Percentiles rank a stretch among this genome's conserved stretches.
Evolutionary conservation across 2,113 vertebrate species (phyloP).

Genomic region (Cavia aperea): DNA sequence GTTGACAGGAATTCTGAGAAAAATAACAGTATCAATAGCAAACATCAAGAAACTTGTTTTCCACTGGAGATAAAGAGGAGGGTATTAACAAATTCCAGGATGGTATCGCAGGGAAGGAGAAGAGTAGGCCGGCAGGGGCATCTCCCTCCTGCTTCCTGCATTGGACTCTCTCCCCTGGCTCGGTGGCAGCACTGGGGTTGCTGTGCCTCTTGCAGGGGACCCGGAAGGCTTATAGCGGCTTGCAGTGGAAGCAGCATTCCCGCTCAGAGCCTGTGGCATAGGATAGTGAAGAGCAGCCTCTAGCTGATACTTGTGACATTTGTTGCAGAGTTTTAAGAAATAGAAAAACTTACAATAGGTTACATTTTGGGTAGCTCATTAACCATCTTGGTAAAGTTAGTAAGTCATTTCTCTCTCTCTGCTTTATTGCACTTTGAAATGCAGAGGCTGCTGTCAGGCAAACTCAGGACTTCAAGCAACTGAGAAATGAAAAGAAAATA

Average conservation of each 20-base stretch:
- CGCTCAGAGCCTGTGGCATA: background rate
- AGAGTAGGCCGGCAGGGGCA: rapidly evolving
- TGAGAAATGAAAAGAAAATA: slow-evolving; percentile 83
- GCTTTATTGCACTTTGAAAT: slow-evolving; percentile 21
- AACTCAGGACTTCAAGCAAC: slow-evolving; percentile 78
- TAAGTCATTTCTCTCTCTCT: background rate
- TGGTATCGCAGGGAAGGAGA: background rate
- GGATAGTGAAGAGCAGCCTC: background rate
- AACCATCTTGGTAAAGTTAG: background rate
- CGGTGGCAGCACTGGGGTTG: background rate
- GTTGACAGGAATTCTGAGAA: background rate
- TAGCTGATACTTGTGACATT: background rate
- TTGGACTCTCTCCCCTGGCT: background rate
- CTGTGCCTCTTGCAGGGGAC: background rate
- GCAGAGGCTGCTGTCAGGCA: slow-evolving; percentile 85
- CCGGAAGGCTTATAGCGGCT: background rate
- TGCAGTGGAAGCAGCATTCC: no score
- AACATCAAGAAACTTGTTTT: background rate
- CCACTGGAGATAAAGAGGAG: background rate
- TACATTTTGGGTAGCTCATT: background rate
- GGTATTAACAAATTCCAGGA: rapidly evolving
- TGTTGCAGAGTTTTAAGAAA: background rate
- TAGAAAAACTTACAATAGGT: background rate
- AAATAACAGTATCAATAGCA: rapidly evolving
- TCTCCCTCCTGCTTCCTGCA: background rate